Percentiles rank a stretch among this genome's conserved stretches.
These are phyloP conservation scores for Chrysomela aeneicollis DNA, from an alignment of 2,888 invertebrate genomes.

Conservation along the genomic window DNA sequence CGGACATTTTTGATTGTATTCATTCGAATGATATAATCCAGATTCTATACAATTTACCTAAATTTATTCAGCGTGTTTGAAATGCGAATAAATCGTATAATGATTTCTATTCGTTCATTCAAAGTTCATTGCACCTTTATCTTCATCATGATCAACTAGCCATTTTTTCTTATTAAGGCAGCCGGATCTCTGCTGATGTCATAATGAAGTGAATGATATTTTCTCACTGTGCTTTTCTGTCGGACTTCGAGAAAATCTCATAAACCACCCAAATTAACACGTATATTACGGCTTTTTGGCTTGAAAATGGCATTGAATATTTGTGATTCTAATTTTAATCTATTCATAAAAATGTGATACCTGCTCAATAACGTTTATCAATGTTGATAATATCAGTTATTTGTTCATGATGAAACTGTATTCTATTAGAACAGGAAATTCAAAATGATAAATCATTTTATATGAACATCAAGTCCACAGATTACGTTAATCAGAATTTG, in stretches of 20 bases:
- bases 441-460: no score
- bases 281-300: constrained; percentile 36
- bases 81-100: background rate
- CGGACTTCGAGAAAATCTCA: constrained; percentile 43
- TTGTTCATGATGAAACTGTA: no score
- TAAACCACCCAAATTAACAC: constrained; percentile 44
- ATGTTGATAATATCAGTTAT: no score
- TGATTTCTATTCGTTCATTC: background rate
- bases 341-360: background rate
- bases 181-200: constrained; percentile 51
- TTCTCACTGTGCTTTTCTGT: constrained; percentile 40
- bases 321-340: background rate
- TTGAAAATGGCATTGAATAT: background rate
- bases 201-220: constrained; percentile 51
- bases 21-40: no score
- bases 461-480: no score
- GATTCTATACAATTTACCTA: no score
- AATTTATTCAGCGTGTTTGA: no score
- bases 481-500: no score
- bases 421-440: no score
- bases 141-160: background rate
- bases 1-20: no score
- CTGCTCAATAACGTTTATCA: background rate
- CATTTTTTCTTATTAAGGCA: constrained; percentile 21
- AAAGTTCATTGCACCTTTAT: background rate